Conservation (phyloP, 1,140 invertebrate species). For the Temnothorax nylanderi region DNA sequence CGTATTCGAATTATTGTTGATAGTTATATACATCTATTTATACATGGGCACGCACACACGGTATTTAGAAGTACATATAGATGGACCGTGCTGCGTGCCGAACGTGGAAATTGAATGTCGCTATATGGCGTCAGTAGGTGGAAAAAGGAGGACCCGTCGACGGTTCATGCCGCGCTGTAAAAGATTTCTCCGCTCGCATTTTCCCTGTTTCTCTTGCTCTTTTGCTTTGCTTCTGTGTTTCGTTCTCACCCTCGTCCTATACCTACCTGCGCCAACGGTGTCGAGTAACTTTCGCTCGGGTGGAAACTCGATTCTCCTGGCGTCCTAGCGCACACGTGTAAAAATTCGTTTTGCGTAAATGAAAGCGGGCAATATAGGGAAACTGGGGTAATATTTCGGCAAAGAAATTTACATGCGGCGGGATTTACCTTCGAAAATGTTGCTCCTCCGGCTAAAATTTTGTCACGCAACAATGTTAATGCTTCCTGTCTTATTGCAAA, state of each 20-base stretch:
- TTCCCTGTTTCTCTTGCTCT: conserved; percentile 19
- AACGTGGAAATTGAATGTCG: conserved; percentile 68
- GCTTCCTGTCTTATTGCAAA: neutral
- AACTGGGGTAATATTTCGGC: conserved; percentile 28
- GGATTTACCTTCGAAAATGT: conserved; percentile 17
- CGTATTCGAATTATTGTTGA: conserved; percentile 62
- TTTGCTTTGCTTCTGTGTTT: conserved; percentile 13
- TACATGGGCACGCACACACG: conserved; percentile 18
- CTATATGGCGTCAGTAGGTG: conserved; percentile 39
- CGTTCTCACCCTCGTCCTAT: neutral
- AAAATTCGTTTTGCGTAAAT: conserved; percentile 54
- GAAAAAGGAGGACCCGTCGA: conserved; percentile 52
- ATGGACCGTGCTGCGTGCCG: conserved; percentile 34
- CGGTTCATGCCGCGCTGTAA: neutral
- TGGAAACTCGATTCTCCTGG: conserved; percentile 65
- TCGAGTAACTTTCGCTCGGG: conserved; percentile 66
- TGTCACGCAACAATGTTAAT: neutral
- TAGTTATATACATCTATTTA: conserved; percentile 46
- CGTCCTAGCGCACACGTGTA: conserved; percentile 21
- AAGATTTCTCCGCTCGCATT: conserved; percentile 52
- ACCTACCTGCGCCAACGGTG: conserved; percentile 32
- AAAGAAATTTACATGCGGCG: conserved; percentile 24
- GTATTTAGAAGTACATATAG: conserved; percentile 1
- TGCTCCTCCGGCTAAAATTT: neutral
- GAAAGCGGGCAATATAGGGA: conserved; percentile 3